phyloP scores from a whole-genome alignment of 2,888 invertebrate species.

The Tipula unca region DNA sequence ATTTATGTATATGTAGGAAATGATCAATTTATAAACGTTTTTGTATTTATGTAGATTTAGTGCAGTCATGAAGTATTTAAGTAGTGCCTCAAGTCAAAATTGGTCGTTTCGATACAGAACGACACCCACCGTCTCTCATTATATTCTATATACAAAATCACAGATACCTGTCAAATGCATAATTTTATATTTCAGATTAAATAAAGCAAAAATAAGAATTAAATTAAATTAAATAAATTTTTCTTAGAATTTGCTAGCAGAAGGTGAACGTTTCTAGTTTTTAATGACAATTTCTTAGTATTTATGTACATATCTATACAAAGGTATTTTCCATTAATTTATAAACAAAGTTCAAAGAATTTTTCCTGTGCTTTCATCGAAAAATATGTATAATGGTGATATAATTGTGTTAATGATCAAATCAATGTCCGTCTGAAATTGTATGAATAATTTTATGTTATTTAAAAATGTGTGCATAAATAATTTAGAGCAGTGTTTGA shows the following conservation, averaged over 20 bases:
- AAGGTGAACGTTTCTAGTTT: neutral
- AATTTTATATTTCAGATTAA: neutral
- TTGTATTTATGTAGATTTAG: neutral
- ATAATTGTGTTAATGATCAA: too few species aligned
- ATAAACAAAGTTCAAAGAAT: neutral
- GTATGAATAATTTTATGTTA: too few species aligned
- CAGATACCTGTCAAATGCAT: neutral
- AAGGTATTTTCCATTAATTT: neutral
- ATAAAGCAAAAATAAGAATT: neutral
- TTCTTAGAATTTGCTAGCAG: neutral
- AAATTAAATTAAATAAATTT: neutral
- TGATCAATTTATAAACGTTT: neutral
- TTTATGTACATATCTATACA: neutral
- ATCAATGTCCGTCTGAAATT: too few species aligned
- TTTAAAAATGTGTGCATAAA: too few species aligned
- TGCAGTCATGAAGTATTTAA: neutral
- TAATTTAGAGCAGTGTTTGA: too few species aligned
- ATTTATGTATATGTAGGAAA: too few species aligned
- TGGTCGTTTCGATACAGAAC: neutral
- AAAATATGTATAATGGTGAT: too few species aligned
- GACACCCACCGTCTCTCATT: neutral
- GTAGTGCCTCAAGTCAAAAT: neutral
- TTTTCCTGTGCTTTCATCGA: neutral
- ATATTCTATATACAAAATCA: neutral
- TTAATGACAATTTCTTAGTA: neutral